phyloP scores from a whole-genome alignment of 2,113 vertebrate genomes.

The Calidris pygmaea region DNA sequence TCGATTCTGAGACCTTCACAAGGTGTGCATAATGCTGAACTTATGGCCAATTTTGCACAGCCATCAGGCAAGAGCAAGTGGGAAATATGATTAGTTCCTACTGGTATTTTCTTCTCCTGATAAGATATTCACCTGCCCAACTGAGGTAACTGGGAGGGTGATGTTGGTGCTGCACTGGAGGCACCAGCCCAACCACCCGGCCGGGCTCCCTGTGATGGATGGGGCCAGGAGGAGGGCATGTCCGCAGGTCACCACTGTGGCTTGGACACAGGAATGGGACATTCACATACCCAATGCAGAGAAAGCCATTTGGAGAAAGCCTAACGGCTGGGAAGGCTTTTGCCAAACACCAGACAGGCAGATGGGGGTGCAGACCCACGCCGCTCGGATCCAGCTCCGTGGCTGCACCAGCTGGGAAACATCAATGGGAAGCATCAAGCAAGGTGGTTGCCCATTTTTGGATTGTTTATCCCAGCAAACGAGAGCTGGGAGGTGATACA shows the following conservation, averaged over 20 bases:
- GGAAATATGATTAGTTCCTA: background rate
- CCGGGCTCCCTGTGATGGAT: accelerated
- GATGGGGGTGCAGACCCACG: background rate
- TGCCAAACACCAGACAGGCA: background rate
- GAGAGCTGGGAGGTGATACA: background rate
- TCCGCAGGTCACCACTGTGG: background rate
- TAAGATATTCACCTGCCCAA: background rate
- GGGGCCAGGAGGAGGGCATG: background rate
- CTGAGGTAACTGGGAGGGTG: background rate
- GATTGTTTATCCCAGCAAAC: background rate
- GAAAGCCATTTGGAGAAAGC: background rate
- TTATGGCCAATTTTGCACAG: background rate
- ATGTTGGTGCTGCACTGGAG: background rate
- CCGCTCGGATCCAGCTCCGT: accelerated
- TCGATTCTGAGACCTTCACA: background rate
- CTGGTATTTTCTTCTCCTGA: background rate
- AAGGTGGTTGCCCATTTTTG: accelerated
- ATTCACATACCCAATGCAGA: background rate
- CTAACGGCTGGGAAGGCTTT: background rate
- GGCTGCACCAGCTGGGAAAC: background rate
- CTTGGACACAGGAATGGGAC: background rate
- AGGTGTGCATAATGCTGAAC: background rate
- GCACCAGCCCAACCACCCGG: background rate
- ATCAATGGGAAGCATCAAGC: background rate
- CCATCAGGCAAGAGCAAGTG: background rate